Percentiles rank a stretch among this genome's conserved stretches.
Conservation (phyloP, 1,140 invertebrate species). For the Zophobas morio region DNA sequence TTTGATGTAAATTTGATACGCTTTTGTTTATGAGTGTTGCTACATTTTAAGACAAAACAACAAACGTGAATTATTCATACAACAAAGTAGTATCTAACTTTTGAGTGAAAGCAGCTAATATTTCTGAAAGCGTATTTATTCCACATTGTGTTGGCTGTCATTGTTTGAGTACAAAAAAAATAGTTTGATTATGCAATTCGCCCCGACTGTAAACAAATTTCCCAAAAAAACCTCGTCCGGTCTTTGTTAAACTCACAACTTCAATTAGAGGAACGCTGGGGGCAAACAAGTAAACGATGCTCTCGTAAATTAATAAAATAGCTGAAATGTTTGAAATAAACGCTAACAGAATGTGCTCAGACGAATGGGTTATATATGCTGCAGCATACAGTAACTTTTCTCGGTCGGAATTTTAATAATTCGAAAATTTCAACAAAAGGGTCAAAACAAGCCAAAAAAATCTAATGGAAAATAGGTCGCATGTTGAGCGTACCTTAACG, state of each 20-base stretch:
- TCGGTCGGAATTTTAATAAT: conserved; percentile 27
- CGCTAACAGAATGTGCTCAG: neutral
- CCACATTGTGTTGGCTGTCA: no score
- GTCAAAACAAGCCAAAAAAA: conserved; percentile 13
- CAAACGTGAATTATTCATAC: no score
- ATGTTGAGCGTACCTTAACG: conserved; percentile 20
- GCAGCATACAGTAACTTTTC: conserved; percentile 14
- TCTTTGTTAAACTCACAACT: neutral
- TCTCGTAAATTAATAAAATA: conserved; percentile 14
- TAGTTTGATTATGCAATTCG: neutral
- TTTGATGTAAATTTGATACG: no score
- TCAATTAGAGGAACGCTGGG: conserved; percentile 11
- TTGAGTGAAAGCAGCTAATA: no score
- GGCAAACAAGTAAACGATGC: conserved; percentile 14
- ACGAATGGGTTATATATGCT: conserved; percentile 17
- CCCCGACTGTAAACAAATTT: neutral
- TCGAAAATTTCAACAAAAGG: conserved; percentile 5
- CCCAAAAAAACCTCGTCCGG: neutral
- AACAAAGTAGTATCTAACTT: no score
- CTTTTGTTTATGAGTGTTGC: no score
- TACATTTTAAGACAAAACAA: no score
- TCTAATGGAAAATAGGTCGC: conserved; percentile 25
- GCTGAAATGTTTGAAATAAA: conserved; percentile 29
- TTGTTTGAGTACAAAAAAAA: no score
- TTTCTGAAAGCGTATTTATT: no score